These are phyloP conservation scores for Fragum fragum DNA, from an alignment of 2,888 invertebrate species.

Conservation along the genomic window DNA sequence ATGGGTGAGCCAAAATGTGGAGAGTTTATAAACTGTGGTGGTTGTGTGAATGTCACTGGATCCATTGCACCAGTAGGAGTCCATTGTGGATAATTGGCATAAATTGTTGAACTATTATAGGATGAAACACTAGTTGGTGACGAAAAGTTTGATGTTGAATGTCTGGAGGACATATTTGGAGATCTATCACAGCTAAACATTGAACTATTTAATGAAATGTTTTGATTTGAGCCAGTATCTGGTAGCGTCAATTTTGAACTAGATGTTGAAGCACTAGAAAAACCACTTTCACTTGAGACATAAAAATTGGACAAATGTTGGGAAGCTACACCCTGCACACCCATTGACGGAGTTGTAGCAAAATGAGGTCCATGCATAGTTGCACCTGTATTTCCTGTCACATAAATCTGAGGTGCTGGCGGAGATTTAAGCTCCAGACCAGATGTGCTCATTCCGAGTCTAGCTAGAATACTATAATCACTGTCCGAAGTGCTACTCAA, in stretches of 20 bases:
- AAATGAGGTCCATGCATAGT: slow-evolving; percentile 64
- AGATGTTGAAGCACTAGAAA: slow-evolving; percentile 65
- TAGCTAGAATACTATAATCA: slow-evolving; percentile 86
- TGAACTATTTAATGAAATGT: slow-evolving; percentile 35
- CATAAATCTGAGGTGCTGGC: slow-evolving; percentile 64
- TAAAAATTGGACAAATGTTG: slow-evolving; percentile 50
- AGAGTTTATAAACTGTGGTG: slow-evolving; percentile 19
- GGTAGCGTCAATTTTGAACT: slow-evolving; percentile 63
- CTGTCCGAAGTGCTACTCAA: slow-evolving; percentile 71
- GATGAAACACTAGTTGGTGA: slow-evolving; percentile 61
- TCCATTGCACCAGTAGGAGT: slow-evolving; percentile 36
- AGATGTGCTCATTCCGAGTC: slow-evolving; percentile 81
- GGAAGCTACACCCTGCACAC: slow-evolving; percentile 10
- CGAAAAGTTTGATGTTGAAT: slow-evolving; percentile 48
- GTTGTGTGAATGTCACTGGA: slow-evolving; percentile 24
- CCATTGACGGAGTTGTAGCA: slow-evolving; percentile 56
- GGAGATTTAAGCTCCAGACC: slow-evolving; percentile 61
- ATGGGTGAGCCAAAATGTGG: slow-evolving; percentile 15
- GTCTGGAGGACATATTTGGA: slow-evolving; percentile 46
- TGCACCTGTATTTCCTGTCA: slow-evolving; percentile 50
- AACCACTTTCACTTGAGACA: slow-evolving; percentile 66
- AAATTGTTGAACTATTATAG: slow-evolving; percentile 63
- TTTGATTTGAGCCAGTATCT: slow-evolving; percentile 42
- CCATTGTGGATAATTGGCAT: slow-evolving; percentile 65
- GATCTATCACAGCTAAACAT: slow-evolving; percentile 48